phyloP scores from a whole-genome alignment of 2,888 invertebrate genomes.

The Lithodes maja region DNA sequence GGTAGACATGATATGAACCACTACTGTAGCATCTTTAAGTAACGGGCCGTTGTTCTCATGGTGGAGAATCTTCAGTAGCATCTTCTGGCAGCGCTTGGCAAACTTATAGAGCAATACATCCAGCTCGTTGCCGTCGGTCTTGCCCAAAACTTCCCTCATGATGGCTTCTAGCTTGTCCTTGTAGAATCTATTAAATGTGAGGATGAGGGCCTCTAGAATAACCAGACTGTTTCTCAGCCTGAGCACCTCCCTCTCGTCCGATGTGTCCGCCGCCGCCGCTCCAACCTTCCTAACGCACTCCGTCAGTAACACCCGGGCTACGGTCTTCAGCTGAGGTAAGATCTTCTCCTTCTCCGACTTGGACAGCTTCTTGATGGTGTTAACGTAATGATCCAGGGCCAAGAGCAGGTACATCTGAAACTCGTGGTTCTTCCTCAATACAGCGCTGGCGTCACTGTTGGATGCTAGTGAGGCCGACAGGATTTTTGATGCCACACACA shows the following conservation, averaged over 20 bases:
- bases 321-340: constrained; percentile 43
- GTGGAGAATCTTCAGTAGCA: constrained; percentile 49
- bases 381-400: constrained; percentile 42
- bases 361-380: constrained; percentile 38
- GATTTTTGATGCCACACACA: constrained; percentile 49
- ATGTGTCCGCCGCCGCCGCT: background rate
- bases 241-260: constrained; percentile 53
- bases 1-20: constrained; percentile 55
- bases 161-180: constrained; percentile 58
- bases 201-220: constrained; percentile 51
- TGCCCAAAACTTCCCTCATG: constrained; percentile 60
- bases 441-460: background rate
- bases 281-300: constrained; percentile 41
- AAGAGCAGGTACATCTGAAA: constrained; percentile 57
- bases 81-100: constrained; percentile 57
- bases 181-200: constrained; percentile 48
- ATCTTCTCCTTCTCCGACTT: constrained; percentile 49
- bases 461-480: constrained; percentile 26
- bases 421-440: constrained; percentile 45
- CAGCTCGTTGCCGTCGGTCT: constrained; percentile 47
- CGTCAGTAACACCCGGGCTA: constrained; percentile 46
- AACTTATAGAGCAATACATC: constrained; percentile 36
- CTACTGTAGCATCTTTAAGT: constrained; percentile 48
- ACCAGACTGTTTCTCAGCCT: constrained; percentile 49
- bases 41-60: constrained; percentile 45